Conservation (phyloP, 2,797 vertebrate genomes). For the Coregonus suidteri region DNA sequence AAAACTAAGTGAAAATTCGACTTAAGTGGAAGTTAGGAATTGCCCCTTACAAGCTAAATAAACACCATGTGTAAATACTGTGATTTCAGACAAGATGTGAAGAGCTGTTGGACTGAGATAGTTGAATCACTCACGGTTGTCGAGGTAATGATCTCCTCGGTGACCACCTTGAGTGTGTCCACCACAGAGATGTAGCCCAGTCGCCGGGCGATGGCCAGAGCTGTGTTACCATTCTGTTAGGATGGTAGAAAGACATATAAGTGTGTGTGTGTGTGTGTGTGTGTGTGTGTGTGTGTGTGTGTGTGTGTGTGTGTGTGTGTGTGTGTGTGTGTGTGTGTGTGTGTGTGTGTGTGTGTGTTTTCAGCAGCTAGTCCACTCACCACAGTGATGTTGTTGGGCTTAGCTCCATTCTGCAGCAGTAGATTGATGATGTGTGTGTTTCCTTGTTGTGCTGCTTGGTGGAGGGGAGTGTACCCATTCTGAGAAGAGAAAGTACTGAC, state of each 20-base stretch:
- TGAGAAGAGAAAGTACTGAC: constrained; percentile 55
- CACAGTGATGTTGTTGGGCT: constrained; percentile 91
- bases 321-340: not conserved
- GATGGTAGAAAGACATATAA: constrained; percentile 27
- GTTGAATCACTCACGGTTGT: constrained; percentile 82
- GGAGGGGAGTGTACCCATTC: constrained; percentile 96
- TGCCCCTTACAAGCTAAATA: not conserved
- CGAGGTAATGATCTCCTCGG: constrained; percentile 93
- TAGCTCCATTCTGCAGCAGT: constrained; percentile 90
- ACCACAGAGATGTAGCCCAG: constrained; percentile 99
- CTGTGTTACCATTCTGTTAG: constrained; percentile 95
- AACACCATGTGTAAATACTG: not conserved
- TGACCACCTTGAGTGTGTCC: constrained; percentile 95
- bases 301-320: not conserved
- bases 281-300: too few species aligned
- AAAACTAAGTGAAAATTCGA: not conserved
- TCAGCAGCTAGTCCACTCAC: constrained; percentile 67
- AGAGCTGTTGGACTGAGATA: not conserved
- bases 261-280: constrained; percentile 21
- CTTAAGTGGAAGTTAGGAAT: not conserved
- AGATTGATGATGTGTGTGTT: constrained; percentile 98
- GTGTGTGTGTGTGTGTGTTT: not conserved
- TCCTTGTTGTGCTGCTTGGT: constrained; percentile 98
- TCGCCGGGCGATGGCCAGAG: constrained; percentile 92
- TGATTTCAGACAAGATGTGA: not conserved